phyloP scores from a whole-genome alignment of 2,888 invertebrate genomes.

The Tanypteryx hageni region DNA sequence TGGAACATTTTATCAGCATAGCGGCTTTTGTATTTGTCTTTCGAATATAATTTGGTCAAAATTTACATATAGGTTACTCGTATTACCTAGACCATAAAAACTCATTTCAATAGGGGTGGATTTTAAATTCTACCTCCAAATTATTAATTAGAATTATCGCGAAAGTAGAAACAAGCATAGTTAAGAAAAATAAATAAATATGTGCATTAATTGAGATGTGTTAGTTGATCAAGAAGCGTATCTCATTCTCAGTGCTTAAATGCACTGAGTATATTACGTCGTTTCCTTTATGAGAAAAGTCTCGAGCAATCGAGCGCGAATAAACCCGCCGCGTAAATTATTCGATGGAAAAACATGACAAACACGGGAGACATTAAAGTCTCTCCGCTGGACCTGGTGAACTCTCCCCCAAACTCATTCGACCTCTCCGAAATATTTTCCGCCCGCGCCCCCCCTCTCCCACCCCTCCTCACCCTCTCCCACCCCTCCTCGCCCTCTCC shows the following conservation, averaged over 20 bases:
- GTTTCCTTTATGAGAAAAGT: constrained; percentile 44
- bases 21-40: too few relatives aligned
- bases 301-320: constrained; percentile 14
- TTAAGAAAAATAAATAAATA: too few relatives aligned
- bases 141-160: too few relatives aligned
- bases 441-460: not conserved
- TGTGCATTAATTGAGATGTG: too few relatives aligned
- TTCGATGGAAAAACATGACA: constrained; percentile 26
- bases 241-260: not conserved
- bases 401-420: not conserved
- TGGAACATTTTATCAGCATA: too few relatives aligned
- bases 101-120: too few relatives aligned
- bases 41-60: too few relatives aligned
- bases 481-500: not conserved
- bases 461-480: not conserved
- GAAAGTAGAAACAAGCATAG: too few relatives aligned
- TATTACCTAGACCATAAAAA: too few relatives aligned
- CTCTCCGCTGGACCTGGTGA: constrained; percentile 24
- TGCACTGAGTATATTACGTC: not conserved
- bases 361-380: constrained; percentile 53
- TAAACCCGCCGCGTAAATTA: constrained; percentile 24
- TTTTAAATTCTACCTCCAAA: too few relatives aligned
- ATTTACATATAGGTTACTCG: too few relatives aligned
- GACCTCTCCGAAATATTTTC: not conserved
- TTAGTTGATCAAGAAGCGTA: too few relatives aligned